These are phyloP conservation scores for Danio rerio DNA, from an alignment of 2,113 vertebrate species.

Conservation along the genomic window DNA sequence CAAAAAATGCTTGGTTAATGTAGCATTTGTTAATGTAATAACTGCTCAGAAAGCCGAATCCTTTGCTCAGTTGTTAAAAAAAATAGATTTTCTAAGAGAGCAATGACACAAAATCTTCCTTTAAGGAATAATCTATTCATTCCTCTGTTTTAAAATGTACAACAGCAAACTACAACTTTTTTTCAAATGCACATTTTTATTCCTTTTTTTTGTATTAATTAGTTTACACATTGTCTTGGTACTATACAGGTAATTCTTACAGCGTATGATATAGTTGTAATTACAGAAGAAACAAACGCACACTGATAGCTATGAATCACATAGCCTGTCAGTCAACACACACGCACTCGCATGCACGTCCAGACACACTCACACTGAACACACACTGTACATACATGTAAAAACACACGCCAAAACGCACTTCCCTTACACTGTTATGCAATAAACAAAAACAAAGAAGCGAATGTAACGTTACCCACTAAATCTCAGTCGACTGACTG, in stretches of 20 bases:
- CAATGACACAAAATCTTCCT: too few species aligned
- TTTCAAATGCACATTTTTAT: slow-evolving; percentile 35
- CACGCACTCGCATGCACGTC: slow-evolving; percentile 64
- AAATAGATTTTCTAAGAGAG: too few species aligned
- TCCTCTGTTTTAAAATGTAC: background rate
- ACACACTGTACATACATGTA: slow-evolving; percentile 41
- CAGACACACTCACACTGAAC: slow-evolving; percentile 53
- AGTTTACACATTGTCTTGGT: slow-evolving; percentile 74
- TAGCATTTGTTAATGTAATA: too few species aligned
- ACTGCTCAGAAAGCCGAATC: too few species aligned
- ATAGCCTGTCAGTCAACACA: slow-evolving; percentile 60
- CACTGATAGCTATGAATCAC: slow-evolving; percentile 62
- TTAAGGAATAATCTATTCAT: too few species aligned
- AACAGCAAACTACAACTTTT: background rate
- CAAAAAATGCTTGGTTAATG: too few species aligned
- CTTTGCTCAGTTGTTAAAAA: too few species aligned
- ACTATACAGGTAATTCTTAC: slow-evolving; percentile 80
- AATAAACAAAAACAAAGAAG: slow-evolving; percentile 61
- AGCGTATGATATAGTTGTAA: slow-evolving; percentile 75
- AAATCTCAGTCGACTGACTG: slow-evolving; percentile 48
- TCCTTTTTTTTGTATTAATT: slow-evolving; percentile 76
- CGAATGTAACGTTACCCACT: slow-evolving; percentile 69
- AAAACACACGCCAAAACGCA: slow-evolving; percentile 50
- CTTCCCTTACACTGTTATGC: slow-evolving; percentile 51
- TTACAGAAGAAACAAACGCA: slow-evolving; percentile 66